Evolutionary conservation across 2,888 invertebrate species (phyloP).

Genomic region (Agonopterix subpropinquella): DNA sequence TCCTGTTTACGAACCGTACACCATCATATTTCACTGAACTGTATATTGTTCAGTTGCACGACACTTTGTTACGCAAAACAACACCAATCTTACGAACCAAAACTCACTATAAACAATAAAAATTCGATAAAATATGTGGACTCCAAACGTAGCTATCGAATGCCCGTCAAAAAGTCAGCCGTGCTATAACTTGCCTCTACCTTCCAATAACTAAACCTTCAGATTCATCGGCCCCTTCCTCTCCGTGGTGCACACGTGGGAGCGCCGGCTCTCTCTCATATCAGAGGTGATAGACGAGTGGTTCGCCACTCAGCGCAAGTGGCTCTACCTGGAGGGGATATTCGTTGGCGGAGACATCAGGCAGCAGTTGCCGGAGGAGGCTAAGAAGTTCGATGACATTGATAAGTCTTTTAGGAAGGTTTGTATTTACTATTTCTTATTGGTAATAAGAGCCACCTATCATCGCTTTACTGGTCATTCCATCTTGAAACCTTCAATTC

Average conservation of each 20-base stretch:
- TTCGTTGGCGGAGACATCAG: slow-evolving; percentile 94
- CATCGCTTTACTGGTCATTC: not conserved
- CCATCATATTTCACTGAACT: too few relatives aligned
- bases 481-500: not conserved
- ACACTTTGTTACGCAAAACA: too few relatives aligned
- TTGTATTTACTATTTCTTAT: not conserved
- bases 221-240: slow-evolving; percentile 94
- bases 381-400: slow-evolving; percentile 92
- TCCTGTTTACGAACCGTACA: too few relatives aligned
- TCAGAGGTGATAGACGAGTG: slow-evolving; percentile 93
- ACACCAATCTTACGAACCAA: too few relatives aligned
- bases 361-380: slow-evolving; percentile 90
- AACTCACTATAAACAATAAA: too few relatives aligned
- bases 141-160: too few relatives aligned
- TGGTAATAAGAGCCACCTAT: not conserved
- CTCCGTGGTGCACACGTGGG: slow-evolving; percentile 89
- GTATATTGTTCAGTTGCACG: too few relatives aligned
- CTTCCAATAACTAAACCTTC: not conserved
- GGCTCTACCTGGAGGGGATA: slow-evolving; percentile 95
- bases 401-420: slow-evolving; percentile 87
- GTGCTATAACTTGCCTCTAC: too few relatives aligned
- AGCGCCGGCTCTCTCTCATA: slow-evolving; percentile 84
- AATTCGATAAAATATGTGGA: too few relatives aligned
- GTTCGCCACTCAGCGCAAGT: slow-evolving; percentile 90
- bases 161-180: too few relatives aligned